These are phyloP conservation scores for Anomalospiza imberbis DNA, from an alignment of 2,797 vertebrate genomes.

Conservation along the genomic window DNA sequence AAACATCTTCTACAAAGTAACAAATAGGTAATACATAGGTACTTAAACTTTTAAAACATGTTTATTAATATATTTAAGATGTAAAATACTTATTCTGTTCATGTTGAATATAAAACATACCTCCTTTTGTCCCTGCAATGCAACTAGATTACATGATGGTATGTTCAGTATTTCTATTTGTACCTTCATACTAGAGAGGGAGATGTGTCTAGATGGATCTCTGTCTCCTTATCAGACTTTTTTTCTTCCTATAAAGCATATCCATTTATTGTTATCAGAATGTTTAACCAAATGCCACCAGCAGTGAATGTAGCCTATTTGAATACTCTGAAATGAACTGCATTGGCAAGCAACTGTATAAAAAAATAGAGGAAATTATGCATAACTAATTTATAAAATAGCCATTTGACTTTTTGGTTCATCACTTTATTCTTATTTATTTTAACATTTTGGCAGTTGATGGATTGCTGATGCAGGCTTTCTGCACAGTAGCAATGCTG, in stretches of 20 bases:
- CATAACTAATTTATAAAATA: conserved; percentile 46
- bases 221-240: not conserved
- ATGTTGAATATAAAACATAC: conserved; percentile 63
- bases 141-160: conserved; percentile 27
- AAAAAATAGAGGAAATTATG: conserved; percentile 46
- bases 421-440: not conserved
- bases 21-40: conserved; percentile 59
- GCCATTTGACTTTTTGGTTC: conserved; percentile 6
- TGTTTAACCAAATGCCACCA: not conserved
- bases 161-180: conserved; percentile 5
- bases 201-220: conserved; percentile 11
- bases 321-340: conserved; percentile 14
- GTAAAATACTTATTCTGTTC: conserved; percentile 71
- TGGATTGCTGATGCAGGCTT: not conserved
- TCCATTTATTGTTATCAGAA: conserved; percentile 17
- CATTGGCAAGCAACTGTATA: not conserved
- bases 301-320: not conserved
- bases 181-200: not conserved
- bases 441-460: not conserved
- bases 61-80: conserved; percentile 69
- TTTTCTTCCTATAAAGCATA: conserved; percentile 5
- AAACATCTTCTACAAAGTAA: conserved; percentile 66
- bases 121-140: conserved; percentile 37
- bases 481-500: not conserved
- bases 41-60: conserved; percentile 71